Conservation (phyloP, 37 sponge, comb jelly and placozoan species). For the Chondrilla cf. caribensis region DNA sequence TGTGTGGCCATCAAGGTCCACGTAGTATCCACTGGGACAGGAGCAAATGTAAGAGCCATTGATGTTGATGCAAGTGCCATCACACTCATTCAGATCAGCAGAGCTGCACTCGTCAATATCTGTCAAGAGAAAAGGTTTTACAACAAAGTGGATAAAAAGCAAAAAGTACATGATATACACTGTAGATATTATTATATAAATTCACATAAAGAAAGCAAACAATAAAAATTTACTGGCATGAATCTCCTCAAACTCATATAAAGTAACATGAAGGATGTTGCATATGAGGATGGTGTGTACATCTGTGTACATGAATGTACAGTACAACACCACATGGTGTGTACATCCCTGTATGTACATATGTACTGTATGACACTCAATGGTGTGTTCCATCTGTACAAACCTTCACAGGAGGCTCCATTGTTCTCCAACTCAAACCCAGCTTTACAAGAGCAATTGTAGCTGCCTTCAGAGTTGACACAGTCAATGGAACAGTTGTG, state of each 20-base stretch:
- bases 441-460: background rate
- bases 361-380: too few species aligned
- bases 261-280: too few species aligned
- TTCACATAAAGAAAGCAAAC: background rate
- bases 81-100: background rate
- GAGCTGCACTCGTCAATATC: constrained; percentile 10
- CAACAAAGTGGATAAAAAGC: background rate
- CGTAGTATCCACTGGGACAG: background rate
- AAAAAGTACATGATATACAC: background rate
- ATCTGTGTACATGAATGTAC: too few species aligned
- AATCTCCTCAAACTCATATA: too few species aligned
- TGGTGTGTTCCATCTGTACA: background rate
- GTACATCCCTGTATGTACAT: too few species aligned
- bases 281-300: too few species aligned
- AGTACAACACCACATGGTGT: too few species aligned
- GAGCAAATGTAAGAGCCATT: constrained; percentile 13
- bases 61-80: constrained; percentile 1
- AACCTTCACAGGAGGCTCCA: background rate
- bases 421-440: background rate
- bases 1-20: constrained; percentile 12
- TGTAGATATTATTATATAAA: background rate
- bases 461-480: background rate
- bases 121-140: background rate
- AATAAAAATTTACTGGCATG: background rate
- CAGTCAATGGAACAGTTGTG: constrained; percentile 8